These are phyloP conservation scores for Alosa sapidissima DNA, from an alignment of 2,797 vertebrate genomes.

Conservation along the genomic window DNA sequence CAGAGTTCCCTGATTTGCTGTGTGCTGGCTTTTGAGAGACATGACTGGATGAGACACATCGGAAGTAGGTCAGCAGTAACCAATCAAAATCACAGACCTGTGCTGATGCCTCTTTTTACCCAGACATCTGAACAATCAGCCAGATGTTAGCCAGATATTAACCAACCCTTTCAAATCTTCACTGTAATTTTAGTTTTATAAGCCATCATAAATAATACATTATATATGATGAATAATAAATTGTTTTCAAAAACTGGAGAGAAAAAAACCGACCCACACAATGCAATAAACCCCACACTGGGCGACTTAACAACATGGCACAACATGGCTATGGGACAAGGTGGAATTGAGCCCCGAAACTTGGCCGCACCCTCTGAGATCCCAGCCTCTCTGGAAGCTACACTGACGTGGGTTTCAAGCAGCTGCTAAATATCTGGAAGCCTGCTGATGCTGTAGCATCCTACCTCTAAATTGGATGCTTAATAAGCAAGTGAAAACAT, in stretches of 20 bases:
- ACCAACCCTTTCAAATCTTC: neutral
- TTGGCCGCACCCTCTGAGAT: conserved; percentile 1
- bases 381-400: neutral
- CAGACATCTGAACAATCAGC: neutral
- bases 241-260: no score
- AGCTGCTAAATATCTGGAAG: neutral
- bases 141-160: neutral
- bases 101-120: neutral
- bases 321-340: neutral
- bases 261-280: neutral
- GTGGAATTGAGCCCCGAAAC: neutral
- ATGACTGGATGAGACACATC: conserved; percentile 39
- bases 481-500: neutral
- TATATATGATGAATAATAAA: no score
- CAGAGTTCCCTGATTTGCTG: neutral
- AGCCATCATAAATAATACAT: neutral
- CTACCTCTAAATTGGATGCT: neutral
- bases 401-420: neutral
- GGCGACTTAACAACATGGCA: neutral
- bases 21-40: conserved; percentile 28
- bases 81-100: conserved; percentile 26
- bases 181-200: neutral
- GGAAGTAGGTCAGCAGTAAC: conserved; percentile 41
- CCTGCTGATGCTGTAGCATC: conserved; percentile 10
- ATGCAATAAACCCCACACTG: neutral